phyloP scores from a whole-genome alignment of 2,797 vertebrate species.

The Artibeus lituratus region DNA sequence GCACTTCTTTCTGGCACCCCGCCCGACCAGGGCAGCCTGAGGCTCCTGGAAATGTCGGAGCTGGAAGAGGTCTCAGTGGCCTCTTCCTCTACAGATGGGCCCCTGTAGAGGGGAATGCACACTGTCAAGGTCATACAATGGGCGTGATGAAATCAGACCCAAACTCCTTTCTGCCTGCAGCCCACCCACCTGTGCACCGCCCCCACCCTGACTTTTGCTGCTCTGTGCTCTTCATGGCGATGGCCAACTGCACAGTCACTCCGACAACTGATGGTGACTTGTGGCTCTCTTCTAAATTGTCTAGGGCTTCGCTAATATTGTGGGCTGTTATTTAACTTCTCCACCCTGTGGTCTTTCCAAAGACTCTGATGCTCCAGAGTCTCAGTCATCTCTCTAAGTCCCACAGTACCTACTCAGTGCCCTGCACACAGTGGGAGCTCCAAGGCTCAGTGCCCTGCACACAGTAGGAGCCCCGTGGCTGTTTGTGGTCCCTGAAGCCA shows the following conservation, averaged over 20 bases:
- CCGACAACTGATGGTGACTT: background rate
- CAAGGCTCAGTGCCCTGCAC: background rate
- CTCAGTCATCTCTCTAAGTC: background rate
- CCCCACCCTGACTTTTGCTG: background rate
- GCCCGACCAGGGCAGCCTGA: background rate
- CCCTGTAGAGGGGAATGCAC: background rate
- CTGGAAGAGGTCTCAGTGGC: background rate
- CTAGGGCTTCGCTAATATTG: background rate
- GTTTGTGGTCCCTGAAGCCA: background rate
- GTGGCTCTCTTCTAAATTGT: background rate
- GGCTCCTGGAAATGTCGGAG: rapidly evolving
- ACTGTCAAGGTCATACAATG: background rate
- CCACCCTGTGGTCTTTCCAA: background rate
- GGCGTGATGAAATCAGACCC: background rate
- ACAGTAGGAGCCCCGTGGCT: background rate
- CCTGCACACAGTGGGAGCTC: background rate
- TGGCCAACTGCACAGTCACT: background rate
- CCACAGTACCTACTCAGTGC: background rate
- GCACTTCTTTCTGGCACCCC: background rate
- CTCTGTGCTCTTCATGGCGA: background rate
- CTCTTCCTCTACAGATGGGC: background rate
- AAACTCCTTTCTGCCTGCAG: background rate
- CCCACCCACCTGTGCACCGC: background rate
- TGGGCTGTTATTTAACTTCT: background rate
- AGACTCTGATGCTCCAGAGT: background rate